Base-by-base conservation (phyloP, 2,888 invertebrate genomes). In the Callinectes sapidus region DNA sequence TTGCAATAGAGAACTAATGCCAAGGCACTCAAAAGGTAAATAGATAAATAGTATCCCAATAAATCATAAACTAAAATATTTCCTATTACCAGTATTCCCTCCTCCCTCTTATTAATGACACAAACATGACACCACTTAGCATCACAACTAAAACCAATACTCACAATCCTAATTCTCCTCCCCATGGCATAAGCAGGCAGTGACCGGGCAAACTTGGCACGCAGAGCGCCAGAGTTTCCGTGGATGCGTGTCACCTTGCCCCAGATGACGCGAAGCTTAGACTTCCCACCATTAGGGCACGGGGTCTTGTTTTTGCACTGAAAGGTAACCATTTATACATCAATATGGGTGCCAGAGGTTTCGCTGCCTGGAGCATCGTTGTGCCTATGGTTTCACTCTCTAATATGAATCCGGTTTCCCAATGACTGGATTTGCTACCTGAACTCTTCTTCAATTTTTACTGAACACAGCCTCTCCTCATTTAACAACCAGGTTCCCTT, bases 131-230 rank as follows among this genome's bases (percentile, higher is more conserved):
- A 35, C 35, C 35, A 35, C 35, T 81, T 81, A 81, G 35, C 32
- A 81, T 16, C 35, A 35, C 14, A 32, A 81, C 35, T 35, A 14
- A 81, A 81, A 81, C 81, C 28, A 81, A 81, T 87, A 94, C 94
- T 95, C 96, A 97, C 96, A 97, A 99, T 98, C 96, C 99, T 97
- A 96, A 99, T 98, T 96, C 99, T 97, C 96, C 98, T 98, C 95
- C 99, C 99, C 98, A 99, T 99, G 93, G 99, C 99, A 95, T 98
- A 98, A 93, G 99, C 98, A 85, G 99, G 99, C 95, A 99, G 97
- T 97, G 99, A 99, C 95, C 97, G 97, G 96, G 97, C 97, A 97
- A 99, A 99, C 96, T 98, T 98, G 48, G 99, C 99, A 94, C 99
- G 97, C 1, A 99, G 99, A 42, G 98, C 97, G 95, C 99, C 99